Evolutionary conservation across 2,113 vertebrate species (phyloP).

Genomic region (Genyomyrus donnyi): DNA sequence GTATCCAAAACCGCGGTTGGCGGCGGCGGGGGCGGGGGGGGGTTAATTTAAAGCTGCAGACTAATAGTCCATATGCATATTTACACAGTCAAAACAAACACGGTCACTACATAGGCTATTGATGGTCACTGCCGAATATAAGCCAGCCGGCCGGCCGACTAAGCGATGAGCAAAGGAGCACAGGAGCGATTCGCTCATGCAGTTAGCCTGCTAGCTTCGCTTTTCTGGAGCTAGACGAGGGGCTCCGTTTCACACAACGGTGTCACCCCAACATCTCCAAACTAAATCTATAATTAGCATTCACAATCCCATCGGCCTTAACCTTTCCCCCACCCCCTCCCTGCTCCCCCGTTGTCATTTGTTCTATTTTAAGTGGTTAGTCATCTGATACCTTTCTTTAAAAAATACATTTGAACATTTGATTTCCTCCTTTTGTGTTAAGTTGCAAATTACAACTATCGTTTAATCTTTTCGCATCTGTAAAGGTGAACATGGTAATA

Average conservation of each 20-base stretch:
- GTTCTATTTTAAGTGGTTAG: neutral
- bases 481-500: neutral
- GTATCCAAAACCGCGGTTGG: neutral
- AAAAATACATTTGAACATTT: neutral
- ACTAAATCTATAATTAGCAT: neutral
- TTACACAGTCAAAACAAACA: neutral
- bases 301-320: neutral
- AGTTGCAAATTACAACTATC: neutral
- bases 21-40: neutral
- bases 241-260: neutral
- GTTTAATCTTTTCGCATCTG: neutral
- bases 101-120: neutral
- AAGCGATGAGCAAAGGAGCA: neutral
- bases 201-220: neutral
- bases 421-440: neutral
- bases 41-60: neutral
- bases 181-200: neutral
- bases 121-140: neutral
- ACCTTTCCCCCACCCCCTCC: neutral
- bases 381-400: neutral
- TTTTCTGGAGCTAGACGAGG: neutral
- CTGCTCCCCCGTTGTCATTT: neutral
- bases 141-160: neutral
- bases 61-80: neutral
- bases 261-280: neutral